Base-by-base conservation (phyloP, 1,140 invertebrate genomes). In the Oedothorax gibbosus region DNA sequence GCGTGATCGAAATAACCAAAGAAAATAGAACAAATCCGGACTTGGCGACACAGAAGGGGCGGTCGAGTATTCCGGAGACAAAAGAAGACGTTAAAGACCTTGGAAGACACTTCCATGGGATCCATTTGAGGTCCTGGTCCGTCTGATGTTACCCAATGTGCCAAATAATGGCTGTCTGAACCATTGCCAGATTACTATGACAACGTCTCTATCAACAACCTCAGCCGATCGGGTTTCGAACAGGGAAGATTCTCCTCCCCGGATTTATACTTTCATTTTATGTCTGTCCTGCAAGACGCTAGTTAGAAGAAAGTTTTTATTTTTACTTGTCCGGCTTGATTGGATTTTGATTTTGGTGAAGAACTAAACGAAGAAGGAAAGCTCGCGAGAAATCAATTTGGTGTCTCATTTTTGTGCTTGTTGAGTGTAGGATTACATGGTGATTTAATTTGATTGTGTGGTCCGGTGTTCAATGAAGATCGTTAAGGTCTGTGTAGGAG, bases 171-270 rank as follows among this genome's bases (percentile, higher is more conserved):
- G 18, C 80, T 20, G 14, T 18, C 83, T 85, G 83, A 85, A 66
- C 66, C 53, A n/a, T 21, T 85, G 83, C 83, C 83, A 85, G 75
- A 78, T 85, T 78, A 49, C 75, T 72, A 85, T 85, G 83, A 72
- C 73, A 85, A 85, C 83, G 83, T 77, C 83, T 85, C 75, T 85
- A 85, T 85, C 83, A 85, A 85, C 83, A 85, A 85, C 83, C 62
- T 85, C 73, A 35, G 77, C 64, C 68, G 81, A 84, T 76, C 62
- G 81, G 71, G 73, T 82, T 82, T 82, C 80, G 72, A 56, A 18
- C n/a, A 10, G 68, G 21, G 14, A 15, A 10, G 14, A 50, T 18
- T 18, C 50, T 9, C 62, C 56, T 18, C 15, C 81, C 62, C 56
- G 54, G 12, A 60, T 60, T 14, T n/a, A 11, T n/a, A 15, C 49